Percentiles rank a stretch among this genome's conserved stretches.
Conservation (phyloP, 2,888 invertebrate species). For the Yponomeuta cagnagella region DNA sequence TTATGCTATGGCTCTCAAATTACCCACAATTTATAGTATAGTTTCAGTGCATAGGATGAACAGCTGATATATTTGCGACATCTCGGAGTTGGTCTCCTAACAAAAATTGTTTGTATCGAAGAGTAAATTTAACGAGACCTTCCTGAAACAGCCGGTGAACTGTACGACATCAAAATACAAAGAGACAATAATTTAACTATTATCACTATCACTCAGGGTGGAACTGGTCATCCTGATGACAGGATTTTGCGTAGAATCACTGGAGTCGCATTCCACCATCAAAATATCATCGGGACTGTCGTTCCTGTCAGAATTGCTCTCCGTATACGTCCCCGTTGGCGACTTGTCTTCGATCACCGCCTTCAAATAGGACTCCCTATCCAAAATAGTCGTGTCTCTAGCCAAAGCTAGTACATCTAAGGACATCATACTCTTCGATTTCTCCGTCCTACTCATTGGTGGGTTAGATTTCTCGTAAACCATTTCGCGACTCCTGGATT, state of each 20-base stretch:
- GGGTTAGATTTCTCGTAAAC: slow-evolving; percentile 50
- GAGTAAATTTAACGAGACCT: too few species aligned
- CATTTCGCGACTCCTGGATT: slow-evolving; percentile 57
- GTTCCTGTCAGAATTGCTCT: slow-evolving; percentile 65
- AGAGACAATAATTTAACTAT: slow-evolving; percentile 40
- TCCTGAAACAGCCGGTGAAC: too few species aligned
- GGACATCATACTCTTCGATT: slow-evolving; percentile 70
- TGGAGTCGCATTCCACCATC: slow-evolving; percentile 69
- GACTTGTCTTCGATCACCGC: slow-evolving; percentile 70
- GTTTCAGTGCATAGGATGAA: too few species aligned
- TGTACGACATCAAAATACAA: background rate
- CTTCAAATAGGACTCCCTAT: slow-evolving; percentile 62
- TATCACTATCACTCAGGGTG: slow-evolving; percentile 62
- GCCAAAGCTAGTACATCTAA: slow-evolving; percentile 62
- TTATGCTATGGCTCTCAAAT: too few species aligned
- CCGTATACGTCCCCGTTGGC: slow-evolving; percentile 63
- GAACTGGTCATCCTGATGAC: slow-evolving; percentile 69
- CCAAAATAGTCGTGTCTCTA: slow-evolving; percentile 56
- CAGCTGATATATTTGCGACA: too few species aligned
- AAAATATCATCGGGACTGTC: slow-evolving; percentile 66
- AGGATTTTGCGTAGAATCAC: slow-evolving; percentile 64
- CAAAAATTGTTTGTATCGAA: too few species aligned
- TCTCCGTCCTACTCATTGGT: slow-evolving; percentile 53
- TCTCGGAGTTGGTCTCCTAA: too few species aligned
- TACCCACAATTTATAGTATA: too few species aligned